Percentiles rank a stretch among this genome's conserved stretches.
These are phyloP conservation scores for Macaca mulatta DNA, from an alignment of 2,113 vertebrate species.

Conservation along the genomic window DNA sequence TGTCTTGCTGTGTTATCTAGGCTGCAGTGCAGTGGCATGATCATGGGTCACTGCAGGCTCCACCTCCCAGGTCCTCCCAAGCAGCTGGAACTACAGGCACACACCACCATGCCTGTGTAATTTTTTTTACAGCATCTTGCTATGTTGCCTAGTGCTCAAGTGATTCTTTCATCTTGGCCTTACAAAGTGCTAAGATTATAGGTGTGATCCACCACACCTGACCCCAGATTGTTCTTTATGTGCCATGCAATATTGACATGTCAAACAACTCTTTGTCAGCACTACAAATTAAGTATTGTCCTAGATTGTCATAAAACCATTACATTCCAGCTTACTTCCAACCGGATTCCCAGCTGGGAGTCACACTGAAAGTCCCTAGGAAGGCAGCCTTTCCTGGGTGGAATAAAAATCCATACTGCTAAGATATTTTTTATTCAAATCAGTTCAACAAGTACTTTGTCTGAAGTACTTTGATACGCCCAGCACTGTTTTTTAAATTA, in stretches of 20 bases:
- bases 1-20: too few relatives aligned
- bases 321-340: neutral
- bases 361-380: neutral
- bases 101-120: too few relatives aligned
- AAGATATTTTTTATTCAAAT: neutral
- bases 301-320: neutral
- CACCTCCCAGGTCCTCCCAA: too few relatives aligned
- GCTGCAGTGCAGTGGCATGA: too few relatives aligned
- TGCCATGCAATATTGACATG: neutral
- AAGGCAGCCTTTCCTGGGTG: neutral
- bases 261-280: neutral
- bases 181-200: too few relatives aligned
- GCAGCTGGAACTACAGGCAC: too few relatives aligned
- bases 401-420: neutral
- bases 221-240: neutral
- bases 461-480: neutral
- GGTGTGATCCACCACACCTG: too few relatives aligned
- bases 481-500: neutral
- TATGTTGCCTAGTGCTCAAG: too few relatives aligned
- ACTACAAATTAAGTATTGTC: neutral
- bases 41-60: too few relatives aligned
- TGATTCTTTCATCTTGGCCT: too few relatives aligned
- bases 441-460: neutral
- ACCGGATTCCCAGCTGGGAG: neutral
- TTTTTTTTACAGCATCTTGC: too few relatives aligned